phyloP scores from a whole-genome alignment of 2,888 invertebrate species.

The Apamea anceps region DNA sequence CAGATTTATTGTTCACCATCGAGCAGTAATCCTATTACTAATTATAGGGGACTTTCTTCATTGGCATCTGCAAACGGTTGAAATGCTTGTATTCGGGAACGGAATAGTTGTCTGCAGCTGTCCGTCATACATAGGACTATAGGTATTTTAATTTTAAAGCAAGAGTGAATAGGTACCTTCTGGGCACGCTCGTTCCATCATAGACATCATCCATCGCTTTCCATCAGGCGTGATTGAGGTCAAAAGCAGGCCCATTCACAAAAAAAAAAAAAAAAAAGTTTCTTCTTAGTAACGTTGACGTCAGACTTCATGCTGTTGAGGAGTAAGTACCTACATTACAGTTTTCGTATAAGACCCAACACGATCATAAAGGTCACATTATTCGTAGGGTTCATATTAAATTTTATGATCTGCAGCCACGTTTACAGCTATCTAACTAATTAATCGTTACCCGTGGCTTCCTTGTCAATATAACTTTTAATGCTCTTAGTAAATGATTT shows the following conservation, averaged over 20 bases:
- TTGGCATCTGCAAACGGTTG: background rate
- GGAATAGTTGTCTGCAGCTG: background rate
- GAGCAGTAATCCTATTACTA: background rate
- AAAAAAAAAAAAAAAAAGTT: background rate
- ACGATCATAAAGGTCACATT: background rate
- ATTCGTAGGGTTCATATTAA: background rate
- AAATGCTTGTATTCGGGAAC: no score
- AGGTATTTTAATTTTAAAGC: background rate
- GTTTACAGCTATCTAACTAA: constrained; percentile 10
- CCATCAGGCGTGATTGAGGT: background rate
- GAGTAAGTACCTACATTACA: background rate
- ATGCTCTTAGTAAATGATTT: constrained; percentile 39
- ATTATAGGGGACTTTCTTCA: background rate
- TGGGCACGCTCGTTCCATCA: background rate
- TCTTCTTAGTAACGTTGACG: background rate
- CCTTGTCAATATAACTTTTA: constrained; percentile 39
- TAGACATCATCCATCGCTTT: background rate
- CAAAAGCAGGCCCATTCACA: background rate
- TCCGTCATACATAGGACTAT: background rate
- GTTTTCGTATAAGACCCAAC: background rate
- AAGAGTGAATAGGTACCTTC: background rate
- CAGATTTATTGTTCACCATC: background rate
- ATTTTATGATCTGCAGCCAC: background rate
- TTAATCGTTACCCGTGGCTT: constrained; percentile 28
- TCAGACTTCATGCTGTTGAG: background rate